Percentiles rank a stretch among this genome's conserved stretches.
phyloP scores from a whole-genome alignment of 23 tunicate species.

The Halocynthia roretzi region DNA sequence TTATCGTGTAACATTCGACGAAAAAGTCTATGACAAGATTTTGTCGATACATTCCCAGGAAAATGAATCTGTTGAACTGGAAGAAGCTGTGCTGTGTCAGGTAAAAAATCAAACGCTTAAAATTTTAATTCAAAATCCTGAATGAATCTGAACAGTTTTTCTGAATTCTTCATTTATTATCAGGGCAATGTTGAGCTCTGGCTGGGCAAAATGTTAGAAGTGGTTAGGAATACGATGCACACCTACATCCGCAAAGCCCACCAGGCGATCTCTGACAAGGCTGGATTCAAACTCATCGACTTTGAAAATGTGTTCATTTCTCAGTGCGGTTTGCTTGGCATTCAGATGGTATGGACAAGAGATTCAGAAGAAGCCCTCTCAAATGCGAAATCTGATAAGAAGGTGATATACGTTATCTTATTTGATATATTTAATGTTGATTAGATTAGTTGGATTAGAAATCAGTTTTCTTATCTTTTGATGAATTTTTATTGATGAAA shows the following conservation, averaged over 20 bases:
- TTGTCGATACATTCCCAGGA: constrained; percentile 82
- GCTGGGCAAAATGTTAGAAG: constrained; percentile 77
- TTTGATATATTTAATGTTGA: neutral
- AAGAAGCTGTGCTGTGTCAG: constrained; percentile 75
- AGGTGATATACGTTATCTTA: constrained; percentile 23
- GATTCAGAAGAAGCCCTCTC: constrained; percentile 76
- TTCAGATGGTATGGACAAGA: constrained; percentile 97
- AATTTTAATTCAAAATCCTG: neutral
- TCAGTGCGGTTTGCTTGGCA: constrained; percentile 94
- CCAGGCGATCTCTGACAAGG: constrained; percentile 50
- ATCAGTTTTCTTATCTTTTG: too few relatives aligned
- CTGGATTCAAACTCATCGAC: constrained; percentile 72
- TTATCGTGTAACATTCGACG: constrained; percentile 87
- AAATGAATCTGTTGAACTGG: constrained; percentile 83
- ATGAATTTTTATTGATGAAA: too few relatives aligned
- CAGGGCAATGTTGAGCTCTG: constrained; percentile 98
- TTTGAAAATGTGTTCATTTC: constrained; percentile 93
- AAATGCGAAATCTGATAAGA: constrained; percentile 72
- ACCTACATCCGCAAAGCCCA: constrained; percentile 75
- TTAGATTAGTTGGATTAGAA: too few relatives aligned
- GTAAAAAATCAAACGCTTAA: constrained; percentile 17
- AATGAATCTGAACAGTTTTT: neutral
- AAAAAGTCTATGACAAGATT: constrained; percentile 83
- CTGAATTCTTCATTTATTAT: neutral
- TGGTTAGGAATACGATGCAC: constrained; percentile 66